phyloP scores from a whole-genome alignment of 2,113 vertebrate genomes.

The Aramus guarauna region DNA sequence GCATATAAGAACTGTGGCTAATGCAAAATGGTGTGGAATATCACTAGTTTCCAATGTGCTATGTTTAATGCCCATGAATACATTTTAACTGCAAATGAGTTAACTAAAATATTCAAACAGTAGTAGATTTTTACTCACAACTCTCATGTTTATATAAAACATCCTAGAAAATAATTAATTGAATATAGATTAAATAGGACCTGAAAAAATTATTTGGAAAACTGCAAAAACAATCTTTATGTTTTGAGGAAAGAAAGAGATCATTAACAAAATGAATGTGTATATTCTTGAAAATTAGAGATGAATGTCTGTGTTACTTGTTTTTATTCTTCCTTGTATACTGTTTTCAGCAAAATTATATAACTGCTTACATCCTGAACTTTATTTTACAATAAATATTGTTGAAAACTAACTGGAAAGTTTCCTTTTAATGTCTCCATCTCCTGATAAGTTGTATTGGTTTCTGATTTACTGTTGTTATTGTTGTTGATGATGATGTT shows the following conservation, averaged over 20 bases:
- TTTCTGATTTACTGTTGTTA: background rate
- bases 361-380: background rate
- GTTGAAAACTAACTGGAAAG: background rate
- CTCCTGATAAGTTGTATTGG: background rate
- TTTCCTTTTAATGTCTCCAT: background rate
- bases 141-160: background rate
- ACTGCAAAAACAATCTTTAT: background rate
- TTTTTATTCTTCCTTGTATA: background rate
- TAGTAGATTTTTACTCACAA: background rate
- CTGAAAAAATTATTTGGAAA: background rate
- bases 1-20: background rate
- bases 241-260: background rate
- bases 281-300: background rate
- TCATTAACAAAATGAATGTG: background rate
- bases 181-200: background rate
- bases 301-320: background rate
- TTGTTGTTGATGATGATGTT: background rate
- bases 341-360: background rate
- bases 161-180: background rate
- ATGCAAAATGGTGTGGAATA: background rate
- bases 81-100: background rate
- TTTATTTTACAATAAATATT: background rate
- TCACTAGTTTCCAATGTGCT: background rate
- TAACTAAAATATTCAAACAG: background rate
- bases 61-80: background rate